Percentiles rank a stretch among this genome's conserved stretches.
phyloP scores from a whole-genome alignment of 2,797 vertebrate species.

The Spinibarbus caldwelli region DNA sequence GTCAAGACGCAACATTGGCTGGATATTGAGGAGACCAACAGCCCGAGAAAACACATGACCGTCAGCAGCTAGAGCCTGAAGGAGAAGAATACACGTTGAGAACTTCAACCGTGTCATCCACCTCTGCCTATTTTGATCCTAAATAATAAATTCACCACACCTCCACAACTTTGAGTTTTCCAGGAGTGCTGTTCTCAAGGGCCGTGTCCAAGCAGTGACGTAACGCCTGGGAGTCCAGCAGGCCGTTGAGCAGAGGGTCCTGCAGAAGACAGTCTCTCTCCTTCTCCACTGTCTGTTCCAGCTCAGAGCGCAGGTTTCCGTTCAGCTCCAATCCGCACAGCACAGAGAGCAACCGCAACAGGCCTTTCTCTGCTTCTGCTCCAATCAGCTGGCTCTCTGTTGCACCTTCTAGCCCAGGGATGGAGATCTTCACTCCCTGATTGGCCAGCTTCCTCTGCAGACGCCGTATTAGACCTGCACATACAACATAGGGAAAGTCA shows the following conservation, averaged over 20 bases:
- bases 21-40: slow-evolving; percentile 81
- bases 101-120: background rate
- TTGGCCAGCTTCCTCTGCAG: slow-evolving; percentile 83
- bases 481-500: background rate
- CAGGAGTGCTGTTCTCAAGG: slow-evolving; percentile 83
- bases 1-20: slow-evolving; percentile 86
- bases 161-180: slow-evolving; percentile 89
- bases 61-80: slow-evolving; percentile 84
- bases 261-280: slow-evolving; percentile 83
- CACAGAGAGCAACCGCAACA: slow-evolving; percentile 82
- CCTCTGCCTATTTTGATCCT: background rate
- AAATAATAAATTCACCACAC: slow-evolving; percentile 66
- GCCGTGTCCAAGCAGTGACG: slow-evolving; percentile 85
- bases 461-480: slow-evolving; percentile 79
- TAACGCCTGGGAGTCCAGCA: slow-evolving; percentile 79
- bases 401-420: slow-evolving; percentile 78
- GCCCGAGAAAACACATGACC: slow-evolving; percentile 84
- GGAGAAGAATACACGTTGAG: background rate
- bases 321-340: slow-evolving; percentile 90
- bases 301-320: slow-evolving; percentile 87
- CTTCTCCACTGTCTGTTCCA: slow-evolving; percentile 82
- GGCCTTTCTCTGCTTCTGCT: slow-evolving; percentile 69
- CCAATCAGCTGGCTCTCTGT: slow-evolving; percentile 43
- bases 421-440: slow-evolving; percentile 84
- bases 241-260: slow-evolving; percentile 85